Conservation (phyloP, 2,888 invertebrate species). For the Tiliacea aurago region DNA sequence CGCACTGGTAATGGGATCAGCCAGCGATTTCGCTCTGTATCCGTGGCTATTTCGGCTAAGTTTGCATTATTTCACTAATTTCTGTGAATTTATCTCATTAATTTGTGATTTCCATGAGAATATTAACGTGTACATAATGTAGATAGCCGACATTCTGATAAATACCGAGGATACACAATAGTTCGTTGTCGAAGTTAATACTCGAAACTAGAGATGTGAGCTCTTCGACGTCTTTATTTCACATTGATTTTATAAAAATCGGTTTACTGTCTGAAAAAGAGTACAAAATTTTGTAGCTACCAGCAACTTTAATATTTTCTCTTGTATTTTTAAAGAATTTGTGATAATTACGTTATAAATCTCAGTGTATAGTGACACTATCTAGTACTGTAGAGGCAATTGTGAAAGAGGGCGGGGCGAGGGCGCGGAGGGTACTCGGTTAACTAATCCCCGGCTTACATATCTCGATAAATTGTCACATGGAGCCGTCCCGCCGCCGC, state of each 20-base stretch:
- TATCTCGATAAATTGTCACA: conserved; percentile 67
- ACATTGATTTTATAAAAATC: neutral
- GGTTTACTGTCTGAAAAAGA: no score
- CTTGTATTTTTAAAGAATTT: neutral
- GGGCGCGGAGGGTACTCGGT: conserved; percentile 1
- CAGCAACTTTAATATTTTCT: conserved; percentile 1
- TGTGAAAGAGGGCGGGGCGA: conserved; percentile 28
- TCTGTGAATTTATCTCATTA: conserved; percentile 14
- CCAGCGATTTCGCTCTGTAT: conserved; percentile 7
- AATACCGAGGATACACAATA: neutral
- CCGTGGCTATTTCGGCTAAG: neutral
- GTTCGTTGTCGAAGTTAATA: conserved; percentile 4
- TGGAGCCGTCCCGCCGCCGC: conserved; percentile 34
- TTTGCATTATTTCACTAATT: conserved; percentile 25
- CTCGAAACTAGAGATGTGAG: neutral
- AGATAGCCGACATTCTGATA: neutral
- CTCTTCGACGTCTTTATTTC: neutral
- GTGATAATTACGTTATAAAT: neutral
- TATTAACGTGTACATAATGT: neutral
- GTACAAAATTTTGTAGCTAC: neutral
- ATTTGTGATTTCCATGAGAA: conserved; percentile 7
- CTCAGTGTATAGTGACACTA: conserved; percentile 7
- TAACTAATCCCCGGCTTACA: conserved; percentile 64
- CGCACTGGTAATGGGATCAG: conserved; percentile 36
- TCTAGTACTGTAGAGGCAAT: conserved; percentile 26